Evolutionary conservation across 2,797 vertebrate genomes (phyloP), one percentile per base, ranked within the genome.

Genomic region (Urosaurus nigricauda): DNA sequence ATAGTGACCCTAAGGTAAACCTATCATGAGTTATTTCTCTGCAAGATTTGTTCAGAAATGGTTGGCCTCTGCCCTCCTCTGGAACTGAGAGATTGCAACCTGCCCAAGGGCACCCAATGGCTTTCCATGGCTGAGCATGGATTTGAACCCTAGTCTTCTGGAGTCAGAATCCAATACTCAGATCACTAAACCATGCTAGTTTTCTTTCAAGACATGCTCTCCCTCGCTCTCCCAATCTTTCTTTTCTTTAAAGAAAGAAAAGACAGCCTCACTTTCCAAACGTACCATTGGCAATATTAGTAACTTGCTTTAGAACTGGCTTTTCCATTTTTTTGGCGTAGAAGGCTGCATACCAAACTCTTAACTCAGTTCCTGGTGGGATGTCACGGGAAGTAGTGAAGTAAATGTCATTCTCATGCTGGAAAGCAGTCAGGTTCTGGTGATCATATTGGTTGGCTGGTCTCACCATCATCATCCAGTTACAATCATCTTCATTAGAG

Each of bases 401-500:
- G 97, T 98, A 99, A 86, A 99, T 94, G 2, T 98, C 98, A 1
- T 97, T 97, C 68, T 99, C 98, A 74, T 98, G 98, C 96, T 99
- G 99, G 96, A 98, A 99, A 29, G 98, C 99, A 0, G 98, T 98
- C 94, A 99, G 97, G 92, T 99, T 99, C 97, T 99, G 99, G 92
- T 99, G 98, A 17, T 94, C 96, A 19, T 98, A 97, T 91, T 98
- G 97, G 0, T 94, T 96, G 17, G 99, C 99, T 0, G 98, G 98
- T 71, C 98, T 97, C 85, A 99, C 99, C 94, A 99, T 96, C 98
- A 99, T 99, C 99, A 99, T 99, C 99, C 99, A 99, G 96, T 99
- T 99, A 94, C 99, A 99, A 93, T 99, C 98, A 2, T 99, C 98
- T 89, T 99, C 99, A 0, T 97, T 98, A 84, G 98, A 97, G 21